These are phyloP conservation scores for Nannospalax galili DNA, from an alignment of 2,113 vertebrate species.

Conservation along the genomic window DNA sequence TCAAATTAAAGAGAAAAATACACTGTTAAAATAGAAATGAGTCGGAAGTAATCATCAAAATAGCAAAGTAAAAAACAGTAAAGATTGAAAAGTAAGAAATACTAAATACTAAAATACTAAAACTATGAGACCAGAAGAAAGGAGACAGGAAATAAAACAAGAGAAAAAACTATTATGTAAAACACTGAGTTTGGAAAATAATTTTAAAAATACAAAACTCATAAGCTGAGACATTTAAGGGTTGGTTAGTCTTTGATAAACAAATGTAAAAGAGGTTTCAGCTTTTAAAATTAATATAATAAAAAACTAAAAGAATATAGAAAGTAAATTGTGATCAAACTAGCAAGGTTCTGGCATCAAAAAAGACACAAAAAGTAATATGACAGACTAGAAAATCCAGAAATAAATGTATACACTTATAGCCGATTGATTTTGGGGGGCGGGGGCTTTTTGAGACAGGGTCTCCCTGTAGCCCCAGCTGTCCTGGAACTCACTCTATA, in stretches of 20 bases:
- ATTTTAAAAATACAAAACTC: not conserved
- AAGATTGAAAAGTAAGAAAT: conserved; percentile 24
- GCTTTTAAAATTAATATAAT: not conserved
- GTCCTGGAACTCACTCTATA: too few species aligned
- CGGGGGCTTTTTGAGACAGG: too few species aligned
- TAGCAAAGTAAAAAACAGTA: not conserved
- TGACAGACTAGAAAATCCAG: not conserved
- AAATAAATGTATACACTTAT: not conserved
- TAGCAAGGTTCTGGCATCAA: not conserved
- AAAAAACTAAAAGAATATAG: not conserved
- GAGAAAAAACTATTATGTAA: not conserved
- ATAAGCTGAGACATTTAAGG: not conserved
- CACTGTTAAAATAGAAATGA: not conserved
- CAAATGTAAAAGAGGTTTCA: not conserved
- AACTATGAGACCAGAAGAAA: not conserved
- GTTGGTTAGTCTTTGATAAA: too few species aligned
- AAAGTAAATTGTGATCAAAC: not conserved
- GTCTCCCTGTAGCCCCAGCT: too few species aligned
- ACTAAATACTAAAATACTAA: conserved; percentile 44
- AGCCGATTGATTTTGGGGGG: not conserved
- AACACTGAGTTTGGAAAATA: conserved; percentile 6
- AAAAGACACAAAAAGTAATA: not conserved
- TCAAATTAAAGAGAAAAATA: not conserved
- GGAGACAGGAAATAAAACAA: not conserved
- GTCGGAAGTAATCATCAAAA: conserved; percentile 18